phyloP scores from a whole-genome alignment of 2,888 invertebrate species.

The Pardosa pseudoannulata region DNA sequence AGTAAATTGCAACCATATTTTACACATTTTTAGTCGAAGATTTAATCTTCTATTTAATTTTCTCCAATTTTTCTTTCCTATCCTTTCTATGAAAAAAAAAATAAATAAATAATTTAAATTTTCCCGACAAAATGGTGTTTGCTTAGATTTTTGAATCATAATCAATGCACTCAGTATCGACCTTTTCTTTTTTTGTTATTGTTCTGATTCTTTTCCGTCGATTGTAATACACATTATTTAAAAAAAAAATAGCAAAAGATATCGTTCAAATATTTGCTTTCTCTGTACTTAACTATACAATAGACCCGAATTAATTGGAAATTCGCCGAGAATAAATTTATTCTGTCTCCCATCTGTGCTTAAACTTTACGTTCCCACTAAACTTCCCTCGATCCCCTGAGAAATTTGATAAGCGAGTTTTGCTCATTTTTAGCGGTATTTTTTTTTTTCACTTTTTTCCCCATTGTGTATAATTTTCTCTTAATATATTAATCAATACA shows the following conservation, averaged over 20 bases:
- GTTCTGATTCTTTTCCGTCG: no score
- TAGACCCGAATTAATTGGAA: background rate
- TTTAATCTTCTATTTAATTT: no score
- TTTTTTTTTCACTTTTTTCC: background rate
- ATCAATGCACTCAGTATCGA: no score
- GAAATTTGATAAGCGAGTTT: background rate
- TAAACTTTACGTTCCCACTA: background rate
- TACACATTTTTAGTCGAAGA: no score
- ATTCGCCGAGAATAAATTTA: background rate
- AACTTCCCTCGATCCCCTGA: background rate
- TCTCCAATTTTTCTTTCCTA: no score
- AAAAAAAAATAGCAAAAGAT: background rate
- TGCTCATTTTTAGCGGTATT: background rate
- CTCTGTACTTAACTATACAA: background rate
- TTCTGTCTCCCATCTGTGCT: background rate
- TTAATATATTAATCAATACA: slow-evolving; percentile 5
- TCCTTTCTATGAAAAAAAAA: no score
- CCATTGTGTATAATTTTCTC: background rate
- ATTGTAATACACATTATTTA: no score
- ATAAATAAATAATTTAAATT: no score
- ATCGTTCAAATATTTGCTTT: background rate
- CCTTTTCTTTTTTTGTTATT: no score
- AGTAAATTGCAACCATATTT: no score
- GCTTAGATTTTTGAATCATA: no score
- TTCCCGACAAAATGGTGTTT: no score